Evolutionary conservation across 2,113 vertebrate genomes (phyloP).

Genomic region (Syngnathus typhle): DNA sequence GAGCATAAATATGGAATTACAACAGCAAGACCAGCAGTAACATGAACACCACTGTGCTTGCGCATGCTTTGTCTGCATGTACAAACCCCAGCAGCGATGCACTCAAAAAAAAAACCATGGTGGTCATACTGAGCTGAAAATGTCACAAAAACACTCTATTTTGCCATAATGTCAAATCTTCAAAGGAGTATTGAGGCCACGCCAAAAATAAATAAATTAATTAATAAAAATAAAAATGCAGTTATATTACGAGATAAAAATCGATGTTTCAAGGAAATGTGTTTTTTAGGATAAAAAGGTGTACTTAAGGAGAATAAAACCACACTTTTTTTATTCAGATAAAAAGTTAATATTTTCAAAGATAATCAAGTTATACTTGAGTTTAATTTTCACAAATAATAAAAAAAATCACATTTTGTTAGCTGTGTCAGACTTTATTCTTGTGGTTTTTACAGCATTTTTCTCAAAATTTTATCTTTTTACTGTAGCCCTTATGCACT

Average conservation of each 20-base stretch:
- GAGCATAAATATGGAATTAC: not conserved
- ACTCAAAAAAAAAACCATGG: not conserved
- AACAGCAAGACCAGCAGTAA: not conserved
- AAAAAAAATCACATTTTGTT: not conserved
- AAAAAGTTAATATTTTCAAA: not conserved
- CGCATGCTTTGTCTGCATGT: not conserved
- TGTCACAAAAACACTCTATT: slow-evolving; percentile 3
- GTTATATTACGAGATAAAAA: not conserved
- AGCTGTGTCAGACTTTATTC: not conserved
- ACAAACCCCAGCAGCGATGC: slow-evolving; percentile 2
- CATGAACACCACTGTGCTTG: not conserved
- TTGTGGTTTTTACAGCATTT: not conserved
- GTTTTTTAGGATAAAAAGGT: not conserved
- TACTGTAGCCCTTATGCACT: not conserved
- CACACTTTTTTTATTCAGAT: not conserved
- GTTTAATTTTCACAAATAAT: not conserved
- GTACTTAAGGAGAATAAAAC: not conserved
- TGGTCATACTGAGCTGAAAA: slow-evolving; percentile 8
- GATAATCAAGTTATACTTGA: not conserved
- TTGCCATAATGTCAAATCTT: slow-evolving; percentile 8
- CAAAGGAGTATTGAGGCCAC: not conserved
- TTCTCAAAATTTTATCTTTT: not conserved
- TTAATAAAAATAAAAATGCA: not conserved
- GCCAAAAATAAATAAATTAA: not conserved
- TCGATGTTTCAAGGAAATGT: not conserved